These are phyloP conservation scores for Halcyon leucocephala DNA, from an alignment of 2,797 vertebrate genomes.

Conservation along the genomic window DNA sequence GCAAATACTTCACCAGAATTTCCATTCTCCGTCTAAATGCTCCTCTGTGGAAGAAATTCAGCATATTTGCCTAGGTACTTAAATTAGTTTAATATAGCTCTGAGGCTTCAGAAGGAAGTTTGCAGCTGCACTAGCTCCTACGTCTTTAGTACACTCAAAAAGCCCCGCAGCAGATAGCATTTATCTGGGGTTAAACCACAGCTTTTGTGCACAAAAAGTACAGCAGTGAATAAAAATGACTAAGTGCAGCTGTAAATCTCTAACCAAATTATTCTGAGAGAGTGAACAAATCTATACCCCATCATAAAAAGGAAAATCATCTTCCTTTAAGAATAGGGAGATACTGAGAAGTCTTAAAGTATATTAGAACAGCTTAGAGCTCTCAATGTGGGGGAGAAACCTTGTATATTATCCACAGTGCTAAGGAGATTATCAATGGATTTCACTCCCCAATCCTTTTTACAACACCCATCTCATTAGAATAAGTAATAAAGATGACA, in stretches of 20 bases:
- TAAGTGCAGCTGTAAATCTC: constrained; percentile 10
- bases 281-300: not conserved
- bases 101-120: not conserved
- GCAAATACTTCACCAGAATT: constrained; percentile 1
- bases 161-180: not conserved
- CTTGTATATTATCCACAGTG: constrained; percentile 41
- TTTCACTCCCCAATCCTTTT: constrained; percentile 58
- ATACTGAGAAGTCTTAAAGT: constrained; percentile 39
- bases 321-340: constrained; percentile 27
- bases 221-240: constrained; percentile 1
- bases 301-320: constrained; percentile 20
- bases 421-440: constrained; percentile 73
- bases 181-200: constrained; percentile 17
- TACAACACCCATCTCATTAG: constrained; percentile 54
- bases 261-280: not conserved
- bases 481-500: constrained; percentile 65
- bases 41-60: not conserved
- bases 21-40: not conserved
- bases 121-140: constrained; percentile 1
- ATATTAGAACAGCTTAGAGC: constrained; percentile 59
- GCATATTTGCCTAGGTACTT: constrained; percentile 10
- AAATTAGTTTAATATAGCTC: not conserved
- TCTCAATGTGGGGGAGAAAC: constrained; percentile 66
- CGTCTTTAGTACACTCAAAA: not conserved
- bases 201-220: constrained; percentile 14